phyloP scores from a whole-genome alignment of 2,888 invertebrate species.

The Sycophila texana region DNA sequence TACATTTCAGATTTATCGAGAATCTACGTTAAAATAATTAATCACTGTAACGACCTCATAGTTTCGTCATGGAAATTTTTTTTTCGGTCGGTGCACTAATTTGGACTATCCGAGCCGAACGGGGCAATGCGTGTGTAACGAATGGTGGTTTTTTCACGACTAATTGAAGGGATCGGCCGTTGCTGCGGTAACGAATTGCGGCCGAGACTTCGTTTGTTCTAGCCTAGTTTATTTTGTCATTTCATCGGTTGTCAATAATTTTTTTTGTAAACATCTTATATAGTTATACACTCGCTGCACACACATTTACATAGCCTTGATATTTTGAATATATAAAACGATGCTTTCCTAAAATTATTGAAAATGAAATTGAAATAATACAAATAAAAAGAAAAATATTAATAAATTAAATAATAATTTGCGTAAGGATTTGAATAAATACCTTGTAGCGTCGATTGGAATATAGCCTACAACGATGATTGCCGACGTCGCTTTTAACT shows the following conservation, averaged over 20 bases:
- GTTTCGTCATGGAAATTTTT: too few species aligned
- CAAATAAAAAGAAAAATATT: too few species aligned
- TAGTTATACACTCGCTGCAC: too few species aligned
- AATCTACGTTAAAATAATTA: slow-evolving; percentile 76
- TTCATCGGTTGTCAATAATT: too few species aligned
- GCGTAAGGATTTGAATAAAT: background rate
- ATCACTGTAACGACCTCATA: background rate
- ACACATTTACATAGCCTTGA: too few species aligned
- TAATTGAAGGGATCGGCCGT: background rate
- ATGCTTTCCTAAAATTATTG: too few species aligned
- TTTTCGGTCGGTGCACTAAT: slow-evolving; percentile 22
- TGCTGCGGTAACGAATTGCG: slow-evolving; percentile 5
- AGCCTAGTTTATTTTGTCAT: too few species aligned
- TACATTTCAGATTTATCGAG: slow-evolving; percentile 80
- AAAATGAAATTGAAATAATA: too few species aligned
- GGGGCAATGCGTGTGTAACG: slow-evolving; percentile 5
- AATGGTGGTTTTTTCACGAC: slow-evolving; percentile 20
- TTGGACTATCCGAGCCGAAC: slow-evolving; percentile 41
- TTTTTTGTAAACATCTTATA: too few species aligned
- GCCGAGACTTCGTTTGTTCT: too few species aligned
- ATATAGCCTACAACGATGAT: slow-evolving; percentile 71
- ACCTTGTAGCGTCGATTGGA: slow-evolving; percentile 62
- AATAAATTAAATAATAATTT: too few species aligned
- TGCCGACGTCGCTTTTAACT: slow-evolving; percentile 67
- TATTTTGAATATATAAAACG: too few species aligned